Percentiles rank a stretch among this genome's conserved stretches.
Evolutionary conservation across 1,140 invertebrate species (phyloP).

Genomic region (Aphelinus certus): DNA sequence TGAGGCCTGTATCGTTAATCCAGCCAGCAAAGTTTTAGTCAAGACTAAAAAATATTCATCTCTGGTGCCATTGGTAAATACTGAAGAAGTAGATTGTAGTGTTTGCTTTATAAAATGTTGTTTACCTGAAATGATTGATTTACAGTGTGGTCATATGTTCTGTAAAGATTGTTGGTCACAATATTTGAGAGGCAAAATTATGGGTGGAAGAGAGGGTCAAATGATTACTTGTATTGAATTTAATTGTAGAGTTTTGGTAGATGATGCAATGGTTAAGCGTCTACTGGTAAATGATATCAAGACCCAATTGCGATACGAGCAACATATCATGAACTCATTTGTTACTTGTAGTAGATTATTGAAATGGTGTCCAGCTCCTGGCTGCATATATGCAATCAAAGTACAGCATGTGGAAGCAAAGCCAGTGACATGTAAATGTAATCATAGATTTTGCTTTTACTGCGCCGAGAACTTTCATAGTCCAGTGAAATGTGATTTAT

Average conservation of each 20-base stretch:
- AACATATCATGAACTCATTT: conserved; percentile 89
- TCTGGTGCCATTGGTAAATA: conserved; percentile 60
- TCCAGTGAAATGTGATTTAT: conserved; percentile 92
- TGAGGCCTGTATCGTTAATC: conserved; percentile 94
- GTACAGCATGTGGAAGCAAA: conserved; percentile 93
- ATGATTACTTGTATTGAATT: conserved; percentile 96
- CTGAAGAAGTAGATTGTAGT: conserved; percentile 89
- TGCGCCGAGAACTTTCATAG: conserved; percentile 99
- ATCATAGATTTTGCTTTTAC: conserved; percentile 94
- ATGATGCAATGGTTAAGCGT: conserved; percentile 95
- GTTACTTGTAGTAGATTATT: conserved; percentile 91
- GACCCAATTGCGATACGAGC: conserved; percentile 96
- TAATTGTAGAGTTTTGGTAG: conserved; percentile 92
- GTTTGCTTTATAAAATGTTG: conserved; percentile 78
- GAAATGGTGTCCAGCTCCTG: conserved; percentile 97
- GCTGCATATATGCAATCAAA: conserved; percentile 96
- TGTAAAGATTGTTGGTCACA: conserved; percentile 95
- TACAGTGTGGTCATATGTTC: conserved; percentile 97
- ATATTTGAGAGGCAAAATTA: conserved; percentile 98
- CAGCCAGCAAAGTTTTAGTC: conserved; percentile 81
- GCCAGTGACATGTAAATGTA: conserved; percentile 92
- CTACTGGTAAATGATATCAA: conserved; percentile 85
- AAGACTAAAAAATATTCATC: conserved; percentile 66
- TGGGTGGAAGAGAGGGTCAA: conserved; percentile 95
- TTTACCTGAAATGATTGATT: conserved; percentile 79